Base-by-base conservation (phyloP, 2,888 invertebrate genomes). In the Anoplius nigerrimus region DNA sequence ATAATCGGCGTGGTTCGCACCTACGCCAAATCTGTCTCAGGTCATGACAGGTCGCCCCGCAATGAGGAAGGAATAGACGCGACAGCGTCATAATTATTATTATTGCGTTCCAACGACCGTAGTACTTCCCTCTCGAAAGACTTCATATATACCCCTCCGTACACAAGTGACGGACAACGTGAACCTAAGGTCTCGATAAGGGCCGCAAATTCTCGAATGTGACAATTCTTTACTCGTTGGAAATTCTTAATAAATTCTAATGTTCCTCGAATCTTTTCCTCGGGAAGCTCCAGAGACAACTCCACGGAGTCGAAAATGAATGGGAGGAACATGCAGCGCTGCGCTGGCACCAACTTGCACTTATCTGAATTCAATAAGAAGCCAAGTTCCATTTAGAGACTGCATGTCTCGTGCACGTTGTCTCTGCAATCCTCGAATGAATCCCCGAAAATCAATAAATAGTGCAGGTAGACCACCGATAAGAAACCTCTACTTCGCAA, bases 391-490 rank as follows among this genome's bases (percentile, higher is more conserved):
- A 56, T 51, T 52, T 62, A 45, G 4, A 62, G 21, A 2, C 6
- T 13, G 11, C 55, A 0, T 13, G 66, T 66, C 43, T 54, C 4
- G 0, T 2, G 2, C 0, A 56, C 2, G 43, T 62, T 66, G 5
- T 24, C 13, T 13, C n/a, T 0, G 42, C 63, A 63, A n/a, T 22
- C 42, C 20, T 42, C 20, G 11, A 42, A 1, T 2, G 66, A 62
- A 2, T 51, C 18, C 5, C 58, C 48, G 2, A 67, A 18, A 8
- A 68, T 0, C 6, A 57, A n/a, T 6, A 68, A 21, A 3, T 67
- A 57, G 11, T 67, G 46, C 3, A 67, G 16, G 18, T 67, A 62
- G 2, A 58, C 24, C 1, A 67, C 55, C 13, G 54, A 67, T 5
- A 15, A 24, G 13, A 24, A 11, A 5, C 42, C 43, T 0, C 3